Percentiles rank a stretch among this genome's conserved stretches.
Conservation (phyloP, 2,888 invertebrate species). For the Sisyra nigra region DNA sequence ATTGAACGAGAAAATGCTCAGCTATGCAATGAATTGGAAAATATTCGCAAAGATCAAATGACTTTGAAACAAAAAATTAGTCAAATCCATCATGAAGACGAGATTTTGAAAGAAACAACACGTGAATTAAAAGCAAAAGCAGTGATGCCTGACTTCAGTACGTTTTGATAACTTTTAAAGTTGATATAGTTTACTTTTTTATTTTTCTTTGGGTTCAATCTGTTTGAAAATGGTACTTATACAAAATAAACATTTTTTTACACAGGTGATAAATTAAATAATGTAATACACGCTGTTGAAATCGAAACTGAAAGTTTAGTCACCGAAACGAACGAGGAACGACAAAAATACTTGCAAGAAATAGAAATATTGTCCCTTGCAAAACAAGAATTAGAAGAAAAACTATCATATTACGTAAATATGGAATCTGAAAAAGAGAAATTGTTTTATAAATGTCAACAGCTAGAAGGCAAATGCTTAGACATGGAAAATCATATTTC, state of each 20-base stretch:
- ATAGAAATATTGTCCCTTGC: background rate
- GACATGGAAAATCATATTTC: background rate
- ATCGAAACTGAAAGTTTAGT: background rate
- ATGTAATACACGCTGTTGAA: background rate
- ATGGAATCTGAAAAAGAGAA: background rate
- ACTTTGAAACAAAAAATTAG: constrained; percentile 12
- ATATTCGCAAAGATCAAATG: constrained; percentile 15
- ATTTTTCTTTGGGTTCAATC: background rate
- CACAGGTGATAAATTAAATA: background rate
- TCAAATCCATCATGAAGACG: constrained; percentile 1
- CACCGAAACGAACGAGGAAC: background rate
- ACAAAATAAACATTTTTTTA: background rate
- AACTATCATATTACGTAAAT: background rate
- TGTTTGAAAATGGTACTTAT: too few species aligned
- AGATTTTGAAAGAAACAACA: constrained; percentile 2
- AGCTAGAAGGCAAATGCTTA: background rate
- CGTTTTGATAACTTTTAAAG: background rate
- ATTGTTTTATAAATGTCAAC: background rate
- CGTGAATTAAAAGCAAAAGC: background rate
- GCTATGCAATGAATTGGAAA: constrained; percentile 18
- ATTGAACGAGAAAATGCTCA: constrained; percentile 20
- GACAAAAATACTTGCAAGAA: background rate
- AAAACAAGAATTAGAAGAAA: background rate
- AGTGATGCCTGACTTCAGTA: too few species aligned
- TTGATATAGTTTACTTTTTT: background rate